Percentiles rank a stretch among this genome's conserved stretches.
Evolutionary conservation across 2,113 vertebrate species (phyloP).

Genomic region (Hippocampus abdominalis): DNA sequence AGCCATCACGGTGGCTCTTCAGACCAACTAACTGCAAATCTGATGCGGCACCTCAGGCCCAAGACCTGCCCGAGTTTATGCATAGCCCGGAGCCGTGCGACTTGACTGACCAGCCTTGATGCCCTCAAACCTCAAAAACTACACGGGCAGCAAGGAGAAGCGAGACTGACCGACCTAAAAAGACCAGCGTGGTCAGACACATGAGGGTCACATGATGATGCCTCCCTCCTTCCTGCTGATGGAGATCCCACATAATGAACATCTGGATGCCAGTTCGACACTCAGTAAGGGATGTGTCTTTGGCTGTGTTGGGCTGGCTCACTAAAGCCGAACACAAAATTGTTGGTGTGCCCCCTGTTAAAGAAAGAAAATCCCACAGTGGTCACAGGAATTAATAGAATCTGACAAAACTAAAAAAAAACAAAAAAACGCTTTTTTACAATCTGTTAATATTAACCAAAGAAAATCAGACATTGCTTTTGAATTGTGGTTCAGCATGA

Average conservation of each 20-base stretch:
- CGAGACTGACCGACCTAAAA: constrained; percentile 52
- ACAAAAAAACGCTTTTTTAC: too few species aligned
- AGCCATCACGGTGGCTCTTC: constrained; percentile 48
- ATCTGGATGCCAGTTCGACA: constrained; percentile 40
- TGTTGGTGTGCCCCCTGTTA: background rate
- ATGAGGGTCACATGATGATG: constrained; percentile 40
- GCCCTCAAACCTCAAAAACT: constrained; percentile 50
- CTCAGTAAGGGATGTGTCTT: background rate
- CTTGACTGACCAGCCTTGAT: constrained; percentile 44
- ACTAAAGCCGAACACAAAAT: background rate
- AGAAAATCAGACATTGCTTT: too few species aligned
- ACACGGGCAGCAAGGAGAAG: constrained; percentile 26
- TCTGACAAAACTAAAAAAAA: too few species aligned
- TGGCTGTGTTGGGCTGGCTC: constrained; percentile 4
- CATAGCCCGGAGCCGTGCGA: constrained; percentile 55
- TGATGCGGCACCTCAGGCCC: constrained; percentile 63
- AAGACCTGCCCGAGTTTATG: constrained; percentile 72
- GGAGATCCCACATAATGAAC: constrained; percentile 37
- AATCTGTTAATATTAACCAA: too few species aligned
- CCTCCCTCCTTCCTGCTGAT: constrained; percentile 15
- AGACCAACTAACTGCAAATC: constrained; percentile 62
- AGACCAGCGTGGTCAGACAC: constrained; percentile 51
- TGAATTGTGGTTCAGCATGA: too few species aligned
- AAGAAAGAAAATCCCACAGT: background rate
- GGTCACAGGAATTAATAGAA: too few species aligned